Evolutionary conservation across 2,797 vertebrate genomes (phyloP), one percentile per base, ranked within the genome.

Genomic region (Danio albolineatus): DNA sequence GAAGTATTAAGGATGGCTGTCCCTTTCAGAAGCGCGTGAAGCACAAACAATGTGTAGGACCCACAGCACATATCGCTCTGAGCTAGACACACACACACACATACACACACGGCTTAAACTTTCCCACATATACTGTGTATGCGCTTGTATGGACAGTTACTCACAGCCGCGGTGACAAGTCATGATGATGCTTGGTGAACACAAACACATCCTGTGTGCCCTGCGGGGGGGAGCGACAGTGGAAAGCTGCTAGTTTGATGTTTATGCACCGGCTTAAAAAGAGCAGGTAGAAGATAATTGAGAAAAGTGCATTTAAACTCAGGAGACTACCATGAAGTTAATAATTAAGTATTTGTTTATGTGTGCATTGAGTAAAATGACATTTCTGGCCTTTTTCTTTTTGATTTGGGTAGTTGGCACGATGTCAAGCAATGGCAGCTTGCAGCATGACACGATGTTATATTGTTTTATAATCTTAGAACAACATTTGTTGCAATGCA

Each of bases 1-100:
- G 70, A 79, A 78, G 79, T 83, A 85, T 86, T 82, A 87, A 83
- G 82, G 82, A 86, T 80, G 76, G 74, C 70, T 79, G 80, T 84
- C 81, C 61, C 78, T 83, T 85, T 84, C 76, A 86, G 56, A 73
- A 82, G 62, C 81, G 76, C 82, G 70, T 84, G 69, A 82, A 82
- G 67, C 78, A 82, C 80, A 80, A 74, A 77, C 69, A 60, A 81
- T 59, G 57, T 75, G 16, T 70, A 80, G 61, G 17, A 76, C 65
- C 61, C 51, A 61, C 43, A 76, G 43, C 57, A 60, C 66, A 60
- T 17, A 59, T 46, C 10, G 59, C 67, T 71, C 73, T 46, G n/a
- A 81, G 71, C 71, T 60, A 70, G 57, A 80, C 59, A 53, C 69
- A 78, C 72, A 53, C 69, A 78, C 72, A 66, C 41, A 59, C 43